Conservation (phyloP, 2,113 vertebrate species). For the human region DNA sequence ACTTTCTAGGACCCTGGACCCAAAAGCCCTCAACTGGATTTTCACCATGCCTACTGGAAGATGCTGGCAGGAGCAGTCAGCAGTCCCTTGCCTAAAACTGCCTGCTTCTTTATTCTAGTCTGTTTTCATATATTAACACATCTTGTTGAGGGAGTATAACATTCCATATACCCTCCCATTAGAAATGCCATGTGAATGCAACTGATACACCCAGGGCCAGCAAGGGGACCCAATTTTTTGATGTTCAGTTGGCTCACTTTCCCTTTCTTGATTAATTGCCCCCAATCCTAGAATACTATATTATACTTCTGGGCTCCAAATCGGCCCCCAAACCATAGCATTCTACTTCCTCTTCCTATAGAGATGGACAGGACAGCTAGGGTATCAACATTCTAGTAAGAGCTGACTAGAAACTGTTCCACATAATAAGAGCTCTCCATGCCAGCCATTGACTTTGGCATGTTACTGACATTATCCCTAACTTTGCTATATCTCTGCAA, state of each 20-base stretch:
- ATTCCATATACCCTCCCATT: slow-evolving; percentile 57
- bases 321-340: neutral
- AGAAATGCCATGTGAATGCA: slow-evolving; percentile 67
- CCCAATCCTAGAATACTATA: neutral
- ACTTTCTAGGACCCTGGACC: neutral
- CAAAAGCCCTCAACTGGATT: neutral
- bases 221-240: neutral
- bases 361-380: neutral
- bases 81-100: neutral
- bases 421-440: neutral
- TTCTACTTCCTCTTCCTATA: neutral
- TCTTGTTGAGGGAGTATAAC: neutral
- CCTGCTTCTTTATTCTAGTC: slow-evolving; percentile 3
- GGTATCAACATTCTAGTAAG: neutral
- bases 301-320: neutral
- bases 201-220: slow-evolving; percentile 35
- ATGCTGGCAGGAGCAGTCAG: slow-evolving; percentile 13
- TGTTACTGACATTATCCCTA: neutral
- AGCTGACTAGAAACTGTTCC: neutral
- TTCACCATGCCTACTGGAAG: neutral
- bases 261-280: neutral
- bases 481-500: neutral
- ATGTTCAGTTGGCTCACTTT: neutral
- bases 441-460: neutral
- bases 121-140: slow-evolving; percentile 40